These are phyloP conservation scores for Neopipo cinnamomea DNA, from an alignment of 2,113 vertebrate species.

Conservation along the genomic window DNA sequence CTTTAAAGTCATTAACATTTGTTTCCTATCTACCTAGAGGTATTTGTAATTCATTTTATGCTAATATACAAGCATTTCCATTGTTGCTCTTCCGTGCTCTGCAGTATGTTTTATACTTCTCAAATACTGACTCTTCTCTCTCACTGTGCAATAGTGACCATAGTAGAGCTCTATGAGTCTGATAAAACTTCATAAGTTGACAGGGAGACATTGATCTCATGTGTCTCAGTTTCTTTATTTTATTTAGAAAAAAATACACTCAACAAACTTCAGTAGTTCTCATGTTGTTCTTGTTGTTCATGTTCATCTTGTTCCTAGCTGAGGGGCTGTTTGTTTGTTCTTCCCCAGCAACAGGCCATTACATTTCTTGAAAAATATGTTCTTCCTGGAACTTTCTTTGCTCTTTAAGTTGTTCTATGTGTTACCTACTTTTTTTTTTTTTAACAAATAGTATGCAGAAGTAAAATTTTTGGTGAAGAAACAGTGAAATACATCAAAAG, in stretches of 20 bases:
- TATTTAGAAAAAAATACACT: background rate
- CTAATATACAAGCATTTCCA: background rate
- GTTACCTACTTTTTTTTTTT: background rate
- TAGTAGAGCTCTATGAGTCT: background rate
- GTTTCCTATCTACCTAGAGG: background rate
- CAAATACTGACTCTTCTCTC: background rate
- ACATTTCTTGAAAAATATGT: background rate
- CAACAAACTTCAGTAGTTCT: background rate
- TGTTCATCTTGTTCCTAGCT: background rate
- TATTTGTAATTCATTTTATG: background rate
- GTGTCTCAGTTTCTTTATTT: background rate
- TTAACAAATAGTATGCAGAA: background rate
- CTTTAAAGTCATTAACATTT: background rate
- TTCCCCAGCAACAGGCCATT: rapidly evolving
- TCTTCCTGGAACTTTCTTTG: background rate
- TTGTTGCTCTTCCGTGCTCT: background rate
- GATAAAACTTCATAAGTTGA: background rate
- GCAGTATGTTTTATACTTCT: background rate
- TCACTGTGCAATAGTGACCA: background rate
- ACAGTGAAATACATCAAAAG: background rate
- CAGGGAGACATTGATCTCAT: background rate
- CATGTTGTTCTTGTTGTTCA: background rate
- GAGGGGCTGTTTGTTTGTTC: background rate
- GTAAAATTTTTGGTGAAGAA: background rate
- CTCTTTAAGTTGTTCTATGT: background rate